Percentiles rank a stretch among this genome's conserved stretches.
Conservation (phyloP, 2,113 vertebrate species). For the Tragelaphus buxtoni region DNA sequence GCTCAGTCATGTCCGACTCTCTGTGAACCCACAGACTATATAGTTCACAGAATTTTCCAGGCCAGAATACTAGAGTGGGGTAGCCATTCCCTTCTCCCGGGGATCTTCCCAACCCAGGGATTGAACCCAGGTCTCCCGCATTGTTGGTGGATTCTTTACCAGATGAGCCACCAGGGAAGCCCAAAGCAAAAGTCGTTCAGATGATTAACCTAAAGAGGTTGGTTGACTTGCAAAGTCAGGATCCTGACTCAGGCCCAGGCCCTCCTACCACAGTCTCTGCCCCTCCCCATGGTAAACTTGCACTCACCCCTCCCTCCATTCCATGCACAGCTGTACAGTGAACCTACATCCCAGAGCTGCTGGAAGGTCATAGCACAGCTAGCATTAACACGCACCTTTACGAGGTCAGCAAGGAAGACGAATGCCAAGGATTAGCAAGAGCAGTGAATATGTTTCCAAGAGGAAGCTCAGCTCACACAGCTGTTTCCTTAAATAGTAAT, state of each 20-base stretch:
- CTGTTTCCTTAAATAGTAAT: constrained; percentile 42
- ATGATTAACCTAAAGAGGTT: not conserved
- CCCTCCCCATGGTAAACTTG: not conserved
- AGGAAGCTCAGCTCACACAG: not conserved
- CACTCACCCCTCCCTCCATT: too few relatives aligned
- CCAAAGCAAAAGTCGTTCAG: not conserved
- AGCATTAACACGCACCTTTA: not conserved
- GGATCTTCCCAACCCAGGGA: not conserved
- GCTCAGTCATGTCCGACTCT: not conserved
- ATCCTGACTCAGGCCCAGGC: too few relatives aligned
- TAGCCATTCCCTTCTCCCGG: not conserved
- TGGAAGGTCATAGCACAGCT: not conserved
- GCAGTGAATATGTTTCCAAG: not conserved
- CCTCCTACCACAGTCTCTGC: not conserved
- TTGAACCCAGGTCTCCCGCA: not conserved
- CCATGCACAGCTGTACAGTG: not conserved
- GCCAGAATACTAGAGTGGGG: not conserved
- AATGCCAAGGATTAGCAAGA: not conserved
- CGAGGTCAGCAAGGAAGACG: not conserved
- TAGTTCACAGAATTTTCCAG: not conserved
- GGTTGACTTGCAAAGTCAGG: not conserved
- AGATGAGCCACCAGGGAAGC: not conserved
- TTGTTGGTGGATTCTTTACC: not conserved
- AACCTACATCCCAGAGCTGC: not conserved
- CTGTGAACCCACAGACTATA: not conserved